Evolutionary conservation across 2,113 vertebrate genomes (phyloP), one percentile per base, ranked within the genome.

Genomic region (Pycnonotus jocosus): DNA sequence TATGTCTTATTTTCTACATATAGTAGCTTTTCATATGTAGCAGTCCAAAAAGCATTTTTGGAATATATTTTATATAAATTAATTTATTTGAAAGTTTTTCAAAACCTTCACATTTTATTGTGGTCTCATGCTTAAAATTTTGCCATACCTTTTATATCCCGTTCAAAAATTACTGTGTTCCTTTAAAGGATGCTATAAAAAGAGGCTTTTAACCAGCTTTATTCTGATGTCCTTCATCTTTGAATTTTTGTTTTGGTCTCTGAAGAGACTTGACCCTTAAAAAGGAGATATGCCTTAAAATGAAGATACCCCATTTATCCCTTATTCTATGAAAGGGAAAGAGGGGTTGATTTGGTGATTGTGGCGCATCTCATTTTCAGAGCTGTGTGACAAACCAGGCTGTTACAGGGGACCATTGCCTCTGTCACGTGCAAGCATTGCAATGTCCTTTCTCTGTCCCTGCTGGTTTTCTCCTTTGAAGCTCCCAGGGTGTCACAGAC

Each of bases 401-500:
- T 72, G 83, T 54, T 61, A 28, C 50, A 45, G 35, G 44, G 56
- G 47, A 44, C 3, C 0, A 2, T 9, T 62, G 24, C 53, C 19
- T 79, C 60, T 0, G 0, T 71, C 66, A 28, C 5, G 0, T 65
- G 48, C 58, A 19, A 66, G 10, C 14, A 6, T 15, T 37, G 61
- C 42, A 4, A 53, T 65, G 23, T 47, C 56, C 42, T 95, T 92
- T 54, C 44, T 25, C 40, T 96, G 57, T 91, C 40, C 65, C 50
- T 53, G 21, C 33, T 83, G 69, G 11, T 48, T 54, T 62, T 91
- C 14, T 90, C 37, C 58, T 90, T 95, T 45, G 17, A 16, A 72
- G 38, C 30, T 94, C 85, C 44, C 61, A 73, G 19, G 57, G 72
- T 89, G 78, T 92, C 54, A 15, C 54, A 81, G 88, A 70, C 72